A percentile compares a stretch with the other conserved stretches of the same genome.
phyloP scores from a whole-genome alignment of 2,113 vertebrate species.

The Chloroceryle aenea region DNA sequence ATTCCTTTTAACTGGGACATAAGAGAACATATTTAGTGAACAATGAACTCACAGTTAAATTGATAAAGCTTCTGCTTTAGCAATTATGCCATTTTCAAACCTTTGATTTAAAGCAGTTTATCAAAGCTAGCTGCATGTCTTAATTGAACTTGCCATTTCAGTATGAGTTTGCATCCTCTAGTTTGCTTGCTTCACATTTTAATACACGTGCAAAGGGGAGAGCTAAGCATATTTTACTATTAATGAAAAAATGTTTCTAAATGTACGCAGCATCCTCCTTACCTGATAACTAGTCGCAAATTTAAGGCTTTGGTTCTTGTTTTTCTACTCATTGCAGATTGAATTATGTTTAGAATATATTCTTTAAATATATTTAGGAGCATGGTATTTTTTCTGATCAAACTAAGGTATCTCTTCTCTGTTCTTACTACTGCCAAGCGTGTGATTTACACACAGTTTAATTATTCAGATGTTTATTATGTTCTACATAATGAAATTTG shows the following conservation, averaged over 20 bases:
- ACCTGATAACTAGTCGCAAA: conserved; percentile 56
- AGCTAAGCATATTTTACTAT: conserved; percentile 40
- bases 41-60: neutral
- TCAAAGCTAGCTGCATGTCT: neutral
- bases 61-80: neutral
- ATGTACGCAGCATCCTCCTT: conserved; percentile 1
- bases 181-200: conserved; percentile 23
- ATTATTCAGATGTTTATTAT: conserved; percentile 95
- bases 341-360: conserved; percentile 49
- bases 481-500: conserved; percentile 89
- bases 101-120: conserved; percentile 25
- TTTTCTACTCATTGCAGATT: conserved; percentile 48
- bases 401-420: conserved; percentile 76
- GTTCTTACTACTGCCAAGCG: conserved; percentile 79
- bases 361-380: conserved; percentile 62
- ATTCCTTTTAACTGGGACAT: neutral
- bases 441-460: conserved; percentile 88
- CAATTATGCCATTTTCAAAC: neutral
- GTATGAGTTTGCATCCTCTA: neutral
- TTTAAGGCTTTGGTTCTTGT: conserved; percentile 31
- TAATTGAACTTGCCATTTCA: conserved; percentile 34
- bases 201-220: neutral
- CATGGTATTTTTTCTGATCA: conserved; percentile 68
- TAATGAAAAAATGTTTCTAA: conserved; percentile 65
- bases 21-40: neutral